Evolutionary conservation across 2,888 invertebrate species (phyloP), one percentile per base, ranked within the genome.

Genomic region (Gastracanthus pulcherrimus): DNA sequence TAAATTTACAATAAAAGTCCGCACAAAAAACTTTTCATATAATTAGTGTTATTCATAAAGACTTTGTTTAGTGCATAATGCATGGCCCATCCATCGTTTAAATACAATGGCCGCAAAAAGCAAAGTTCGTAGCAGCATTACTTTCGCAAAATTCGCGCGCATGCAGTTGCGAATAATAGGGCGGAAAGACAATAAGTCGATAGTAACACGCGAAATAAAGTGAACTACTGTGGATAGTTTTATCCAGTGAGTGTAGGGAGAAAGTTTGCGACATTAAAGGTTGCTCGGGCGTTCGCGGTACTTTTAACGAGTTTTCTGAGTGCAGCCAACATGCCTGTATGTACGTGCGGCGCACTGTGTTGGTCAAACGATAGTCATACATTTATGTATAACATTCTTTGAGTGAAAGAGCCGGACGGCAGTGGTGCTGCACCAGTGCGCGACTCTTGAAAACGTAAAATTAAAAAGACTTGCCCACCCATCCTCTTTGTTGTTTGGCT

Each of bases 261-360:
- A 55, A 55, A 62, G 62, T 62, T 62, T 62, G 62, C 62, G 19
- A 34, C 34, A 62, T n/a, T 62, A 62, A 62, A 29, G 36, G 62
- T 62, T 16, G 34, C 34, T 62, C 36, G 29, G 34, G 4, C 9
- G n/a, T 9, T 34, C 34, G 6, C 31, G n/a, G 34, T n/a, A 62
- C 62, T 62, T 62, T 36, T 62, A 62, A 62, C 62, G 62, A 62
- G 62, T 34, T 62, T 62, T 62, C 11, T n/a, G 34, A n/a, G n/a
- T 3, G 4, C 62, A n/a, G 19, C 36, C 5, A 31, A n/a, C 1
- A 34, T 55, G n/a, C 23, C n/a, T 51, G 23, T 19, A 34, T 34
- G 34, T 36, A 19, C 13, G 26, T 11, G 55, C n/a, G 51, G 23
- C 2, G 0, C 1, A 6, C 26, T n/a, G 55, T 3, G 11, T n/a